Conservation (phyloP, 2,797 vertebrate species). For the Falco novaeseelandiae region DNA sequence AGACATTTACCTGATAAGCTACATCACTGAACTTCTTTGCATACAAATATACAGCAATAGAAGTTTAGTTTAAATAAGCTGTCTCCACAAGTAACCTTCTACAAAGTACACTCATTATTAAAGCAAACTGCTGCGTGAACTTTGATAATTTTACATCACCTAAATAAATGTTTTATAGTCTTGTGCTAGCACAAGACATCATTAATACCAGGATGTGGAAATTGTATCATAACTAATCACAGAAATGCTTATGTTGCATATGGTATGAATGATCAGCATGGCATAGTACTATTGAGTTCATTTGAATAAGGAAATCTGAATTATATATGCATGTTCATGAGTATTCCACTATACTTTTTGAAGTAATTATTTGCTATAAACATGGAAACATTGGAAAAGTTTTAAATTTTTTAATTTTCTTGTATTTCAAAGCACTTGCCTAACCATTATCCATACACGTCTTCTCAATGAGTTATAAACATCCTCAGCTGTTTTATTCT, state of each 20-base stretch:
- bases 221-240: background rate
- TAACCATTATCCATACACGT: background rate
- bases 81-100: background rate
- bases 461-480: background rate
- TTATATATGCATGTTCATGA: background rate
- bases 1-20: background rate
- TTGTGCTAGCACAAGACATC: background rate
- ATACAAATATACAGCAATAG: background rate
- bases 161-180: background rate
- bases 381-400: background rate
- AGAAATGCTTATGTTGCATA: background rate
- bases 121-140: background rate
- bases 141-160: background rate
- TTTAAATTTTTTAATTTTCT: background rate
- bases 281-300: too few relatives aligned
- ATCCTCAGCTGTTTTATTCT: background rate
- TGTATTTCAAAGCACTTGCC: background rate
- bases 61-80: background rate
- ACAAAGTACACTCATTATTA: background rate
- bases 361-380: background rate
- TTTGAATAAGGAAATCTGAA: background rate
- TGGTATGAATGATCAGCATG: background rate
- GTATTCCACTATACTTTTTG: background rate
- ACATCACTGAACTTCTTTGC: background rate
- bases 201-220: background rate